Evolutionary conservation across 2,888 invertebrate species (phyloP), one percentile per base, ranked within the genome.

Genomic region (Cheilosia scutellata): DNA sequence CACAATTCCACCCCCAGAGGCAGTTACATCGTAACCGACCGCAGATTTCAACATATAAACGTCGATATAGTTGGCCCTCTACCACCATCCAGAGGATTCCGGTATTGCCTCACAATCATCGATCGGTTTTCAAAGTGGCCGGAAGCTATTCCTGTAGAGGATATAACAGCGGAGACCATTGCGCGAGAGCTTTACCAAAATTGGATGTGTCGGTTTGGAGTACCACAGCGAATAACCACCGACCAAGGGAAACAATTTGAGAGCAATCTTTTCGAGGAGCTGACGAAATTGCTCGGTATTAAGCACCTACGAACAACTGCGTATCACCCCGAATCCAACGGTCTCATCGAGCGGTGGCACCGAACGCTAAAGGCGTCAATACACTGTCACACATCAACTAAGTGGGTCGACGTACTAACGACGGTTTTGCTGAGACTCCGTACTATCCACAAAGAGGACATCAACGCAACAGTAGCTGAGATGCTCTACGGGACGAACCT

Each of bases 261-360:
- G 58, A 31, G 51, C 4, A 2, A 27, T 4, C 4, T 55, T 2
- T 55, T 62, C 27, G 11, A n/a, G 2, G 49, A 57, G 31, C 16
- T 70, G 33, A 47, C 57, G 7, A 44, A 47, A 49, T 20, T 20
- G 20, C 20, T 20, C 20, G 20, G 20, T 20, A 20, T 20, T 20
- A 20, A 20, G 20, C 20, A 20, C 20, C 20, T 20, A 20, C 20
- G 20, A 20, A 20, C 20, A 13, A 72, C 42, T 20, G 40, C 62
- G 0, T 72, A 72, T 37, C 71, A 72, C 25, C 51, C 44, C 71
- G 80, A 90, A 5, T 87, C 90, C 0, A 92, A 92, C 62, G 92
- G 92, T 0, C 88, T 91, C 71, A 88, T 93, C 2, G 91, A 93
- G 77, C 80, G 92, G 5, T 89, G 90, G 65, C 92, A 93, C 79